These are phyloP conservation scores for Archegozetes longisetosus DNA, from an alignment of 1,140 invertebrate species.

Conservation along the genomic window DNA sequence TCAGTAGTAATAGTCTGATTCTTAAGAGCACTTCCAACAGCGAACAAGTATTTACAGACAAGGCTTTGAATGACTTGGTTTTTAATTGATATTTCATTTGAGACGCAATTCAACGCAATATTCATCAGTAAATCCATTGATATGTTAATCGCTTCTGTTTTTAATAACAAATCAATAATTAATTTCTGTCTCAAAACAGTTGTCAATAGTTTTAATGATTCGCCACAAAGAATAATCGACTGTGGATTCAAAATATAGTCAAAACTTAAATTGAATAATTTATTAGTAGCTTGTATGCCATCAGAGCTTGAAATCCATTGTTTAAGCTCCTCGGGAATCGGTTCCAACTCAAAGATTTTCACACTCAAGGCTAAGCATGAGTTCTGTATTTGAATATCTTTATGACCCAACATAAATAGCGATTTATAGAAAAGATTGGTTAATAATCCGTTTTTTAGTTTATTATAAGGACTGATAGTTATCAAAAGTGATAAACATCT, in stretches of 20 bases:
- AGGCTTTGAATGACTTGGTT: not conserved
- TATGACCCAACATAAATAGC: not conserved
- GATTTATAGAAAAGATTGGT: not conserved
- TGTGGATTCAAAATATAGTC: not conserved
- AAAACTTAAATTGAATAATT: not conserved
- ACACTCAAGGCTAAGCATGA: not conserved
- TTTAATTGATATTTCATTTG: not conserved
- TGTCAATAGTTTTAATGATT: not conserved
- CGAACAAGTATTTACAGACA: not conserved
- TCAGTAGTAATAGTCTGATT: not conserved
- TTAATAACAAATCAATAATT: not conserved
- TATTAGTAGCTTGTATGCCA: not conserved
- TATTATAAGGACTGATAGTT: not conserved
- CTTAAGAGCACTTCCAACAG: not conserved
- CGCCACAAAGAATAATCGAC: not conserved
- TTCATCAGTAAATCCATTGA: not conserved
- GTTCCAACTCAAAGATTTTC: not conserved
- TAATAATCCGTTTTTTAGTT: not conserved
- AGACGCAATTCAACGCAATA: not conserved
- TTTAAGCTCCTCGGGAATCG: not conserved
- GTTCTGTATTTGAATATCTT: not conserved
- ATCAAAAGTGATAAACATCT: not conserved
- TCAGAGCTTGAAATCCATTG: no score
- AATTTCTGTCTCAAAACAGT: not conserved
- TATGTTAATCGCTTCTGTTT: not conserved